phyloP scores from a whole-genome alignment of 2,888 invertebrate species.

The Sinopyrophorus schimmeli region DNA sequence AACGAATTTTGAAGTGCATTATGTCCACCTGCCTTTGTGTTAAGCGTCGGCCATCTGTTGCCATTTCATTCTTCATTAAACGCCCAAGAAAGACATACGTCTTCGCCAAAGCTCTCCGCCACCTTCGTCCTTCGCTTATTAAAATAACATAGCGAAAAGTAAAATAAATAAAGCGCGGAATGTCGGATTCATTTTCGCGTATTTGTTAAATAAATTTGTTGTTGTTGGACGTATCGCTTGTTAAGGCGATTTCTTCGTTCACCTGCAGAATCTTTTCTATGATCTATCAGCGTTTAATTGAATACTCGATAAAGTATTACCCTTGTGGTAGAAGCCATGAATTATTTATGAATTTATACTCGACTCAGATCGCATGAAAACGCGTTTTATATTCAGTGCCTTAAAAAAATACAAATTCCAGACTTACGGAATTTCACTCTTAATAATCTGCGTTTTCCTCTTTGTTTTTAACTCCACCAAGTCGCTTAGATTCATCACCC shows the following conservation, averaged over 20 bases:
- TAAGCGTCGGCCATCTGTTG: conserved; percentile 40
- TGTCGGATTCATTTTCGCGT: too few species aligned
- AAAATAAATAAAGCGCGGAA: too few species aligned
- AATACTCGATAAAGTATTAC: conserved; percentile 34
- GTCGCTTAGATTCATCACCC: conserved; percentile 26
- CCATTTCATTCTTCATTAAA: conserved; percentile 15
- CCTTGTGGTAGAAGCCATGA: conserved; percentile 25
- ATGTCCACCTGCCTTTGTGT: conserved; percentile 35
- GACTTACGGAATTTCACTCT: conserved; percentile 21
- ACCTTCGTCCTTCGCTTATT: too few species aligned
- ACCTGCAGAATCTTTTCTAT: conserved; percentile 27
- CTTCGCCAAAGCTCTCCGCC: too few species aligned
- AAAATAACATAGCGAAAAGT: too few species aligned
- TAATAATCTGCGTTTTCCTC: conserved; percentile 15
- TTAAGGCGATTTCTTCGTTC: conserved; percentile 24
- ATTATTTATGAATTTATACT: conserved; percentile 26
- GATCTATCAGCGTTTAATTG: conserved; percentile 31
- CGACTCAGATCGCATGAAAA: conserved; percentile 21
- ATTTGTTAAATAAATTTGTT: conserved; percentile 20
- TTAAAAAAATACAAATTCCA: conserved; percentile 21
- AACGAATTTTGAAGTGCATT: too few species aligned
- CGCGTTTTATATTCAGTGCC: conserved; percentile 9
- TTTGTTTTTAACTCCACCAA: conserved; percentile 11
- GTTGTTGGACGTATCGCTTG: conserved; percentile 18
- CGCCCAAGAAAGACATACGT: too few species aligned